Conservation (phyloP, 2,797 vertebrate genomes). For the Pachyuromys duprasi region DNA sequence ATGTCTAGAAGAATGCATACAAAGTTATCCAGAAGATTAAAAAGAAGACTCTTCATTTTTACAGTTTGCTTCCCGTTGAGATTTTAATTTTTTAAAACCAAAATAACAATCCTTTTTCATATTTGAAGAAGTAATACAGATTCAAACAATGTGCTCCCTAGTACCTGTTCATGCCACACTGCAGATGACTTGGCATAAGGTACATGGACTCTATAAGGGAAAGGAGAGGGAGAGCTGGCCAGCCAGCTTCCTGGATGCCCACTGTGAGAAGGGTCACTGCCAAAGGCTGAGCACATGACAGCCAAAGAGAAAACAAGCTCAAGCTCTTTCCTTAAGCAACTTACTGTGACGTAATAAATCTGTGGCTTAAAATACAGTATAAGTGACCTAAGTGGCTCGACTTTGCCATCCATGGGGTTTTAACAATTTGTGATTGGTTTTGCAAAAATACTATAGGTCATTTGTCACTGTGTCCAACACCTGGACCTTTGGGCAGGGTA, state of each 20-base stretch:
- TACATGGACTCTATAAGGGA: background rate
- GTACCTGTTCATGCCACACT: background rate
- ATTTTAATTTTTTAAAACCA: background rate
- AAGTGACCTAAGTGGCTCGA: background rate
- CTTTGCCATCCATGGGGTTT: background rate
- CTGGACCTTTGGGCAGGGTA: background rate
- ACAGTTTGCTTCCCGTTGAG: background rate
- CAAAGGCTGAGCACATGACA: background rate
- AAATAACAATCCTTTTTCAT: background rate
- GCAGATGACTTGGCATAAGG: background rate
- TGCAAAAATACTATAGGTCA: background rate
- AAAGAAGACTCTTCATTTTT: background rate
- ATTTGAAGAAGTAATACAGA: background rate
- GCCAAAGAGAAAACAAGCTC: background rate
- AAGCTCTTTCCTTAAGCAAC: background rate
- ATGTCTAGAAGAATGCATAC: background rate
- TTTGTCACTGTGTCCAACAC: background rate
- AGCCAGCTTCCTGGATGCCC: conserved; percentile 36
- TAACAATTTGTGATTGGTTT: background rate
- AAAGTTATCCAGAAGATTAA: background rate
- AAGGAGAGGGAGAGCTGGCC: background rate
- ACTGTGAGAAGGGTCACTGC: background rate
- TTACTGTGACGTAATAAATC: background rate
- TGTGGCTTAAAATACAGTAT: background rate
- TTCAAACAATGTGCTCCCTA: background rate